phyloP scores from a whole-genome alignment of 1,140 invertebrate species.

The Scaptomyza hsui region DNA sequence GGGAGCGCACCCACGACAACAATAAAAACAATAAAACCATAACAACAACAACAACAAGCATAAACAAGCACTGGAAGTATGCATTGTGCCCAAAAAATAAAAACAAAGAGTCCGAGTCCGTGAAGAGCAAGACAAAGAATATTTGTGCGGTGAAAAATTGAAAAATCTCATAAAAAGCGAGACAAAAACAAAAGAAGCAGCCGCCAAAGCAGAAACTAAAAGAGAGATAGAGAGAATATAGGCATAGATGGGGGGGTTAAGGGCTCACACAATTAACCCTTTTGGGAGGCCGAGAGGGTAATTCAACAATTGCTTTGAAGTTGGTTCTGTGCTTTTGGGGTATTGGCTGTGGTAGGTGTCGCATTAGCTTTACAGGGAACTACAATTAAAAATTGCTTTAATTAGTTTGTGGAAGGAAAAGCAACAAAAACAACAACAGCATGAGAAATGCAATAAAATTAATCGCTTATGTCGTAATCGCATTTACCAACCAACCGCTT shows the following conservation, averaged over 20 bases:
- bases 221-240: background rate
- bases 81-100: constrained; percentile 22
- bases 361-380: background rate
- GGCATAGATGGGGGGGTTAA: constrained; percentile 8
- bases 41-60: constrained; percentile 23
- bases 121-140: constrained; percentile 19
- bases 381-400: constrained; percentile 60
- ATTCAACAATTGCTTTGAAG: constrained; percentile 54
- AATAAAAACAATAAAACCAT: constrained; percentile 36
- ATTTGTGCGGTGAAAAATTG: constrained; percentile 43
- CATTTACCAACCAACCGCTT: constrained; percentile 42
- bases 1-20: constrained; percentile 65
- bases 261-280: constrained; percentile 68
- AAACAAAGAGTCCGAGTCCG: constrained; percentile 18
- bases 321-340: constrained; percentile 27
- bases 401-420: constrained; percentile 66
- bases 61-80: constrained; percentile 16
- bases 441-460: constrained; percentile 67
- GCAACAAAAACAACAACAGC: constrained; percentile 35
- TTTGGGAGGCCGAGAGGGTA: constrained; percentile 33
- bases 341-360: constrained; percentile 18
- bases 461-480: constrained; percentile 78
- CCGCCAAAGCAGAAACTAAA: constrained; percentile 18
- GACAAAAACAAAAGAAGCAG: constrained; percentile 24
- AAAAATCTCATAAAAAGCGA: constrained; percentile 46